phyloP scores from a whole-genome alignment of 1,140 invertebrate species.

The Neodiprion lecontei region DNA sequence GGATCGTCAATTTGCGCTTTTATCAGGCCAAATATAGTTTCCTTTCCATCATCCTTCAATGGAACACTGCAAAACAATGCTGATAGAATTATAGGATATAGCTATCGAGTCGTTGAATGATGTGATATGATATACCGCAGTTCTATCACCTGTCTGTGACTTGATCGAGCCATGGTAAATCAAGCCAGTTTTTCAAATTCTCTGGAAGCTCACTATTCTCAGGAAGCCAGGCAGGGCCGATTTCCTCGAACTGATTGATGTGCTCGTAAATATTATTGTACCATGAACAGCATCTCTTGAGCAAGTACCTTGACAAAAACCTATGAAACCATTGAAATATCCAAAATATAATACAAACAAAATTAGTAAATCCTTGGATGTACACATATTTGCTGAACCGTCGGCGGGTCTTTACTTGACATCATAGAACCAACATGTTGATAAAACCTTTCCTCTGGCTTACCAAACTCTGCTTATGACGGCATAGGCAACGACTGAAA shows the following conservation, averaged over 20 bases:
- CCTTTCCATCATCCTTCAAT: constrained; percentile 22
- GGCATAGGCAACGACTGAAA: constrained; percentile 64
- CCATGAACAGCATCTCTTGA: constrained; percentile 63
- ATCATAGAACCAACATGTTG: no score
- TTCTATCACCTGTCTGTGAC: constrained; percentile 34
- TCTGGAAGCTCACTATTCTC: constrained; percentile 55
- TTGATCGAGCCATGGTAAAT: constrained; percentile 59
- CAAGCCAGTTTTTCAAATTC: constrained; percentile 61
- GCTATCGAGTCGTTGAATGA: constrained; percentile 21
- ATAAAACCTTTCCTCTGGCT: constrained; percentile 20
- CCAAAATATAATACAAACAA: constrained; percentile 16
- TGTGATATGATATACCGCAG: constrained; percentile 3
- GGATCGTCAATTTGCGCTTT: constrained; percentile 17
- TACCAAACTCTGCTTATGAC: constrained; percentile 67
- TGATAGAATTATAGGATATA: constrained; percentile 7
- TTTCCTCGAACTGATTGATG: constrained; percentile 50
- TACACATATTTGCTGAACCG: no score
- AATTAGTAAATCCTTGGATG: no score
- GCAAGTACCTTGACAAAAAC: constrained; percentile 55
- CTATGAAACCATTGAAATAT: constrained; percentile 33
- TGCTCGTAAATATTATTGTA: constrained; percentile 59
- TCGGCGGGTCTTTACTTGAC: no score
- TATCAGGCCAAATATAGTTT: constrained; percentile 42
- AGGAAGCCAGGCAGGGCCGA: constrained; percentile 63
- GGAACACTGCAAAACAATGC: constrained; percentile 25